Base-by-base conservation (phyloP, 2,797 vertebrate genomes). In the Eidolon dupreanum region DNA sequence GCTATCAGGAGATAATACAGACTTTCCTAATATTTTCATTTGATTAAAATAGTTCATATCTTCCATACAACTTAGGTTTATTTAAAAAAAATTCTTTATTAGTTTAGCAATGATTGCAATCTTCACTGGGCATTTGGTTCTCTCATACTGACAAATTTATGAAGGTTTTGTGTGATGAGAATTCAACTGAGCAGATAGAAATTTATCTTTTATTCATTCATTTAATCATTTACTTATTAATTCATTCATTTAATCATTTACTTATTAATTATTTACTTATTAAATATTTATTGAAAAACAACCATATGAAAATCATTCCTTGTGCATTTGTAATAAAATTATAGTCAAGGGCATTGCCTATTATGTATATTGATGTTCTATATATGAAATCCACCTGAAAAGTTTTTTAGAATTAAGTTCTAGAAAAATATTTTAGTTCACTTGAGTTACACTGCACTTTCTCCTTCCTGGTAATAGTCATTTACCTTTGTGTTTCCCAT, bases 211-310 rank as follows among this genome's bases (percentile, higher is more conserved):
- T 82, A 89, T 57, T 92, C 53, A 77, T 77, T 93, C 63, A 83
- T 77, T 85, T 88, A 92, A 5, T 95, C 51, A 68, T 77, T 94
- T 78, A 83, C 73, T 82, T 86, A 89, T 63, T 95, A 92, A 86
- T 97, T 94, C 49, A 66, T 91, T 93, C 61, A 83, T 79, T 85
- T 88, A 93, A 10, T 95, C 49, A 49, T 49, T 49, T 43, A 66
- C 88, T n/a, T 57, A 38, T 70, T 71, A 97, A 93, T 97, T 94
- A 49, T 49, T 49, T 43, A 66, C 86, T n/a, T 57, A 38, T 70
- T 71, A 97, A 93, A 81, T 94, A 89, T 61, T 94, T 81, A 41
- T 81, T 70, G 38, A 53, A 97, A 97, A 66, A 65, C 20, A 93
- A 79, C 74, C 41, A 83, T 26, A 43, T 73, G 53, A 93, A 91